A percentile compares a stretch with the other conserved stretches of the same genome.
These are phyloP conservation scores for Prinia subflava DNA, from an alignment of 2,113 vertebrate species.

Conservation along the genomic window DNA sequence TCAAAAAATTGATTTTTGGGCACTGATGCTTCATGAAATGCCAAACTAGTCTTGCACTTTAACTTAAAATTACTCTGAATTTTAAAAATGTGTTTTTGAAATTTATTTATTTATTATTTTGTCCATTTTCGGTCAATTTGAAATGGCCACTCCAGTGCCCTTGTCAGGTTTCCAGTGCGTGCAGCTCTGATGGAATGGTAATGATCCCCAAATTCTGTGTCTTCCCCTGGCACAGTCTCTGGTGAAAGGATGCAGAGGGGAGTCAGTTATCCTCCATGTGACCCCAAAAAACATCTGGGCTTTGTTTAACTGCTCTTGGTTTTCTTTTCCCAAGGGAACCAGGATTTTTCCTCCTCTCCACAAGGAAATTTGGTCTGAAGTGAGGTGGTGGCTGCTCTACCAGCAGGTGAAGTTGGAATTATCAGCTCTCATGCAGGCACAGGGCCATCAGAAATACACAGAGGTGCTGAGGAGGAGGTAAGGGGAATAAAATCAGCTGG, in stretches of 20 bases:
- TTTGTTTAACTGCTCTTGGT: neutral
- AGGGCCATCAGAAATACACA: neutral
- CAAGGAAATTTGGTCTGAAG: neutral
- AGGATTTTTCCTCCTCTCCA: neutral
- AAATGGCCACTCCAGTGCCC: neutral
- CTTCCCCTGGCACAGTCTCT: neutral
- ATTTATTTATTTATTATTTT: neutral
- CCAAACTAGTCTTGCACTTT: neutral
- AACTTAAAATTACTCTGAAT: neutral
- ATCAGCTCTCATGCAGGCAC: neutral
- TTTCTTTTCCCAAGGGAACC: neutral
- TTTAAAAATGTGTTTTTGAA: rapidly evolving
- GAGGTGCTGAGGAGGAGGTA: neutral
- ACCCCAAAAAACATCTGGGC: neutral
- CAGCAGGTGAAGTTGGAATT: neutral
- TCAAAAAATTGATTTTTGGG: neutral
- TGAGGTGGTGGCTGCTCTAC: neutral
- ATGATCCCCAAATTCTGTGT: neutral
- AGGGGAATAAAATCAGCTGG: neutral
- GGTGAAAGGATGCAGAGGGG: neutral
- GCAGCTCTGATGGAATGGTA: neutral
- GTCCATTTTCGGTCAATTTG: neutral
- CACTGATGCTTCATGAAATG: neutral
- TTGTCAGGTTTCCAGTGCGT: neutral
- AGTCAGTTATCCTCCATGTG: neutral